Percentiles rank a stretch among this genome's conserved stretches.
Conservation (phyloP, 2,113 vertebrate species). For the Heliornis fulica region DNA sequence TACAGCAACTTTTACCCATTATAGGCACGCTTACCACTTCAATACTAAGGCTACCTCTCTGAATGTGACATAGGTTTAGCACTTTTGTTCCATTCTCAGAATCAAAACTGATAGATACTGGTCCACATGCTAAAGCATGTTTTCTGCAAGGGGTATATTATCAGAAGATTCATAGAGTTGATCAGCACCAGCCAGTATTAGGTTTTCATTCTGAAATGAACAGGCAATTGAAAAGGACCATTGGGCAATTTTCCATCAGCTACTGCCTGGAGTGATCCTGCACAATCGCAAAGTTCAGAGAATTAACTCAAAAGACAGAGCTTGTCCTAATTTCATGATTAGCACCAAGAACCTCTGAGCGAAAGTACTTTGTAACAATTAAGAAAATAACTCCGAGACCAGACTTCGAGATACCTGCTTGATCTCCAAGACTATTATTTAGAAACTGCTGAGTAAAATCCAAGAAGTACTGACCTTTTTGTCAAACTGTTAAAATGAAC, state of each 20-base stretch:
- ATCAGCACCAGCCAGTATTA: not conserved
- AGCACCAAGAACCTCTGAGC: not conserved
- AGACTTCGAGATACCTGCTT: not conserved
- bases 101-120: not conserved
- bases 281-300: not conserved
- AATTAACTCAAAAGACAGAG: not conserved
- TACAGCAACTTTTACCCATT: not conserved
- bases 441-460: not conserved
- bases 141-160: not conserved
- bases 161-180: not conserved
- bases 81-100: not conserved
- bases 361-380: not conserved
- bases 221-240: not conserved
- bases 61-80: not conserved
- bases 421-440: not conserved
- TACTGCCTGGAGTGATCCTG: not conserved
- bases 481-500: not conserved
- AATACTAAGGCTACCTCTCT: not conserved
- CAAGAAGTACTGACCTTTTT: not conserved
- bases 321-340: not conserved
- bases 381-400: not conserved
- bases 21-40: not conserved
- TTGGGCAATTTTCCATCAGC: not conserved
- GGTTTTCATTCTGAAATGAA: not conserved
- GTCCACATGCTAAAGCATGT: not conserved